phyloP scores from a whole-genome alignment of 2,113 vertebrate genomes.

The Isurus oxyrinchus region DNA sequence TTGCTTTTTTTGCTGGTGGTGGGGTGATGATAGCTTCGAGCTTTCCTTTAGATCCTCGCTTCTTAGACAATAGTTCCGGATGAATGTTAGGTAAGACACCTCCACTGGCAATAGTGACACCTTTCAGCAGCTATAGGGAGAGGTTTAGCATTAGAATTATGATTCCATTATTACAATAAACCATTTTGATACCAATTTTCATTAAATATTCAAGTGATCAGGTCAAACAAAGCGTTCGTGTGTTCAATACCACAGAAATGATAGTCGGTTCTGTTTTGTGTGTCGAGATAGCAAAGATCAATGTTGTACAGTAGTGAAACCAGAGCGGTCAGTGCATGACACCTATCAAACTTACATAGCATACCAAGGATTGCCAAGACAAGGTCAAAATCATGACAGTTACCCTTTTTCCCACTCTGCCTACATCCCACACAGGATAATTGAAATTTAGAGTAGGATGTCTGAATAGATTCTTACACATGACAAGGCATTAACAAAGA shows the following conservation, averaged over 20 bases:
- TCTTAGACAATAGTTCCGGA: slow-evolving; percentile 90
- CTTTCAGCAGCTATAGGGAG: slow-evolving; percentile 76
- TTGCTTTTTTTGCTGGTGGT: slow-evolving; percentile 83
- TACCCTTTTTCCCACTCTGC: background rate
- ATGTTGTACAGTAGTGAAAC: background rate
- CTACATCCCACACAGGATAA: background rate
- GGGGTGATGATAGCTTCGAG: slow-evolving; percentile 85
- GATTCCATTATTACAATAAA: slow-evolving; percentile 45
- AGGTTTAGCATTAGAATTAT: slow-evolving; percentile 40
- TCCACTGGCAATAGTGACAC: slow-evolving; percentile 93
- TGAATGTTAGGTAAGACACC: slow-evolving; percentile 97
- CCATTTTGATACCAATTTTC: background rate
- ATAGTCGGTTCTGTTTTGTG: background rate
- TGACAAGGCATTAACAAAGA: background rate
- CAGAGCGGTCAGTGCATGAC: background rate
- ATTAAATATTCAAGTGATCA: background rate
- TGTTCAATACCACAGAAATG: background rate
- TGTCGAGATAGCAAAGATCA: background rate
- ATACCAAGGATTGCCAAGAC: background rate
- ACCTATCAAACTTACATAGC: background rate
- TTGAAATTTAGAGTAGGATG: background rate
- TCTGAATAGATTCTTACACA: background rate
- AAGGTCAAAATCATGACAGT: background rate
- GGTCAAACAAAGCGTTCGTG: background rate
- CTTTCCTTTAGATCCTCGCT: slow-evolving; percentile 86